Evolutionary conservation across 2,113 vertebrate species (phyloP).

Genomic region (Lophura nycthemera): DNA sequence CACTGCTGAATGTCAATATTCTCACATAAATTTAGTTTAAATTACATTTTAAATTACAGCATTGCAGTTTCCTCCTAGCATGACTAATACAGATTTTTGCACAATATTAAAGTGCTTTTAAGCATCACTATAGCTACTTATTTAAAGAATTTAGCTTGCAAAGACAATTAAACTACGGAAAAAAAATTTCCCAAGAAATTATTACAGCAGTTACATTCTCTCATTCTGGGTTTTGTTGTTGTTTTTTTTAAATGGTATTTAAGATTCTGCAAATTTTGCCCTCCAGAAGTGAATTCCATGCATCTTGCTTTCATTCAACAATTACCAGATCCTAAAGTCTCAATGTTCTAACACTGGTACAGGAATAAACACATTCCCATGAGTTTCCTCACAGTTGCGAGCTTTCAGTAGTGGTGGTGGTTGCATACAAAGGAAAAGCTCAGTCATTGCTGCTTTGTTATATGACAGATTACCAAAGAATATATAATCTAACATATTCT

Average conservation of each 20-base stretch:
- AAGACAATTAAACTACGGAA: not conserved
- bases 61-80: not conserved
- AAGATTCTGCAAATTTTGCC: not conserved
- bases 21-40: not conserved
- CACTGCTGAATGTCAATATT: not conserved
- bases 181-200: not conserved
- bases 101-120: not conserved
- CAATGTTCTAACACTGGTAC: not conserved
- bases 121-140: not conserved
- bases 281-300: not conserved
- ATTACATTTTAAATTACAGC: not conserved
- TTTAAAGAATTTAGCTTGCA: not conserved
- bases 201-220: not conserved
- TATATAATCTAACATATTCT: not conserved
- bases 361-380: not conserved
- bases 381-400: not conserved
- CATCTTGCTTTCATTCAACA: not conserved
- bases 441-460: not conserved
- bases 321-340: not conserved
- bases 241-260: not conserved
- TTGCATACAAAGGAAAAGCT: not conserved
- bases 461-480: not conserved
- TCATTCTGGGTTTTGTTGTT: not conserved
- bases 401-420: not conserved
- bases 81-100: not conserved